Percentiles rank a stretch among this genome's conserved stretches.
These are phyloP conservation scores for Lucifuga dentata DNA, from an alignment of 2,113 vertebrate genomes.

Conservation along the genomic window DNA sequence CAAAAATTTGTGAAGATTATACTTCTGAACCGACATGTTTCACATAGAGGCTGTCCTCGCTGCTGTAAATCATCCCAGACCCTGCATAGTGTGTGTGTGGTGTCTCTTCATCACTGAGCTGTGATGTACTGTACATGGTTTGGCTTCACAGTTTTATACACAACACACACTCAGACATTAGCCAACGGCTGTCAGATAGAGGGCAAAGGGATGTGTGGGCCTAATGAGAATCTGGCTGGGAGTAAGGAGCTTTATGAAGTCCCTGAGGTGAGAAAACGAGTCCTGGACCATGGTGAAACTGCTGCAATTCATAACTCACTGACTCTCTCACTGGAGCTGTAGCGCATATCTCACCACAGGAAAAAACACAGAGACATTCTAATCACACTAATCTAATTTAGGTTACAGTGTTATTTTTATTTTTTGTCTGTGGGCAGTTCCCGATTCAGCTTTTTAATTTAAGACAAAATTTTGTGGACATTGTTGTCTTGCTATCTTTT, in stretches of 20 bases:
- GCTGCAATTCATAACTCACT: constrained; percentile 67
- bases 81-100: neutral
- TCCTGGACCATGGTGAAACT: constrained; percentile 59
- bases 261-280: constrained; percentile 54
- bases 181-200: constrained; percentile 63
- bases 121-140: constrained; percentile 21
- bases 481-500: constrained; percentile 29
- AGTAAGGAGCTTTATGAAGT: constrained; percentile 68
- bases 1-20: constrained; percentile 51
- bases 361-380: constrained; percentile 17
- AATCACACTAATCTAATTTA: constrained; percentile 31
- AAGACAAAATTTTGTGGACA: neutral
- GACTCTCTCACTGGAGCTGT: constrained; percentile 40
- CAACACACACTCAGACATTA: constrained; percentile 38
- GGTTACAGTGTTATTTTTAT: constrained; percentile 9
- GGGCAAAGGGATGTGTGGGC: constrained; percentile 57
- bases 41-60: constrained; percentile 61
- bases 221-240: constrained; percentile 69
- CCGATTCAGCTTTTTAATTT: constrained; percentile 23
- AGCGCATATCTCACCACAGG: constrained; percentile 35
- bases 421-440: constrained; percentile 8
- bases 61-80: constrained; percentile 62
- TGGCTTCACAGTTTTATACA: constrained; percentile 36
- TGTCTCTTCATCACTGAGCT: constrained; percentile 38
- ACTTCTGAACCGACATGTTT: constrained; percentile 63